Evolutionary conservation across 2,888 invertebrate species (phyloP).

Genomic region (Diploptera punctata): DNA sequence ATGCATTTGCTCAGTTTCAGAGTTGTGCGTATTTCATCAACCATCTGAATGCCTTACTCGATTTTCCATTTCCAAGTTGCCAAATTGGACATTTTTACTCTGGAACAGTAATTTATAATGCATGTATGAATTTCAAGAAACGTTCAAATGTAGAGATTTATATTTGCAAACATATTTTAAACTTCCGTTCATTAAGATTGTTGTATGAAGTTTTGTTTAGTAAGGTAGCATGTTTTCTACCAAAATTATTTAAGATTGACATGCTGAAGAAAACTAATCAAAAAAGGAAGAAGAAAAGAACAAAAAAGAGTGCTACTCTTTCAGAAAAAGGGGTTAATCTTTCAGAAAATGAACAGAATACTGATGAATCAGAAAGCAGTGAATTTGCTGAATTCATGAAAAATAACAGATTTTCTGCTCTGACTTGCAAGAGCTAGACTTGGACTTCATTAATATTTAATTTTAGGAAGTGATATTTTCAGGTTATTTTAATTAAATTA

Average conservation of each 20-base stretch:
- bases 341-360: not conserved
- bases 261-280: slow-evolving; percentile 17
- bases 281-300: not conserved
- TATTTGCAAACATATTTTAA: slow-evolving; percentile 53
- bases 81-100: slow-evolving; percentile 70
- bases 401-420: not conserved
- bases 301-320: not conserved
- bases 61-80: slow-evolving; percentile 63
- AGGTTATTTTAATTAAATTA: too few species aligned
- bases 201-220: slow-evolving; percentile 19
- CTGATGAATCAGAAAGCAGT: not conserved
- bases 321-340: not conserved
- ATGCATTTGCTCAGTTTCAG: slow-evolving; percentile 71
- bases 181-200: slow-evolving; percentile 26
- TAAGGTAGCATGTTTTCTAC: not conserved
- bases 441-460: too few species aligned
- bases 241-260: not conserved
- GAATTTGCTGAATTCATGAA: not conserved
- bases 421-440: too few species aligned
- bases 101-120: slow-evolving; percentile 79
- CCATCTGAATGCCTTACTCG: slow-evolving; percentile 69
- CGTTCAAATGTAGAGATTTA: slow-evolving; percentile 62
- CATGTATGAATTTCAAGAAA: slow-evolving; percentile 66
- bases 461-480: too few species aligned
- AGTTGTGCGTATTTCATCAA: slow-evolving; percentile 65